Evolutionary conservation across 2,888 invertebrate species (phyloP), one percentile per base, ranked within the genome.

Genomic region (Scaptomyza cyrtandrae): DNA sequence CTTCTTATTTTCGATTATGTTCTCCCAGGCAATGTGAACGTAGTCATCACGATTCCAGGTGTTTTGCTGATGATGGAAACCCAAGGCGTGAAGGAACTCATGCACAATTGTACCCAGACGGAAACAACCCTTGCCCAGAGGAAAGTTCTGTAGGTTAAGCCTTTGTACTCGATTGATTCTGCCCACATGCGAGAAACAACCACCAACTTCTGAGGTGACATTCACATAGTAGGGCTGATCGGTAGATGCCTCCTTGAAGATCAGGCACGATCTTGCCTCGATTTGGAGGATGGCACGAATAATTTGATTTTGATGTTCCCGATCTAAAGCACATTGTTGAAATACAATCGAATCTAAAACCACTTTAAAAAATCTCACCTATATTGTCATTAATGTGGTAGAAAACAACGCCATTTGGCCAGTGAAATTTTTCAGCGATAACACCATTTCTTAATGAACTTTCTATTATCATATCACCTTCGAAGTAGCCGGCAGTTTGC

Each of bases 11-110:
- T 90, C 60, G 88, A 89, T 13, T 14, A 92, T 91, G 58, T 92
- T 91, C 33, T 91, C 91, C 58, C 68, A 68, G 3, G 93, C 92
- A 45, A 97, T 94, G 0, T 86, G 91, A 0, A 95, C 95, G 80
- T 93, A 95, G 24, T 95, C 93, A 86, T 97, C 96, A 0, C 96
- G 93, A 87, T 96, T 95, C 5, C 93, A 94, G 0, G 96, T 93
- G 84, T 95, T 96, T 90, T 97, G 97, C 86, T 96, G 96, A 88
- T 97, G 97, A 89, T 95, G 93, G 90, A 97, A 97, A 0, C 97
- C 97, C 6, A 95, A 86, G 0, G 95, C 95, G 82, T 97, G 97
- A 90, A 97, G 94, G 62, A 97, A 92, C 90, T 97, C 97, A 80
- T 97, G 97, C 3, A 96, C 92, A 0, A 95, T 94, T 0, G 96